Conservation (phyloP, 2,797 vertebrate genomes). For the Geotrypetes seraphini region DNA sequence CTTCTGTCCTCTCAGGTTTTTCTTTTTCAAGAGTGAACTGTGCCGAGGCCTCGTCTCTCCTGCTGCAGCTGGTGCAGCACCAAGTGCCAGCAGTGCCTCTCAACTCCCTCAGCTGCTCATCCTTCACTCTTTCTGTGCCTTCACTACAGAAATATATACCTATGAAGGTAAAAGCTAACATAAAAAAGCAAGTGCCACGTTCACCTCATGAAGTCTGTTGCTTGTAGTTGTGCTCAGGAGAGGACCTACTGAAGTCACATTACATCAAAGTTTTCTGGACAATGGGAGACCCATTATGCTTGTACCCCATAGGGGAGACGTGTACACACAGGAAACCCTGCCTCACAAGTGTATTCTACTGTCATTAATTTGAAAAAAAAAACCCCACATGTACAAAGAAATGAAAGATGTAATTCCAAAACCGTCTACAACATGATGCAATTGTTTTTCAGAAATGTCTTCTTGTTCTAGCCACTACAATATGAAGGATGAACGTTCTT, state of each 20-base stretch:
- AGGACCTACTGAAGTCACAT: slow-evolving; percentile 51
- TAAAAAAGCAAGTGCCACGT: slow-evolving; percentile 60
- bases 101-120: slow-evolving; percentile 79
- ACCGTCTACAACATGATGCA: too few species aligned
- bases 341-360: too few species aligned
- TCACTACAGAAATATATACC: slow-evolving; percentile 52
- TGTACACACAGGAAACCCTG: too few species aligned
- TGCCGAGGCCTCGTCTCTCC: slow-evolving; percentile 41
- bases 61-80: slow-evolving; percentile 68
- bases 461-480: too few species aligned
- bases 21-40: slow-evolving; percentile 31
- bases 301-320: too few species aligned
- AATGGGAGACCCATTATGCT: slow-evolving; percentile 40
- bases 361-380: too few species aligned
- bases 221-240: slow-evolving; percentile 31
- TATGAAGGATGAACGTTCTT: too few species aligned
- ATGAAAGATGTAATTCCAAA: too few species aligned
- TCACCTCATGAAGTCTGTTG: slow-evolving; percentile 92
- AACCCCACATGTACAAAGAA: too few species aligned
- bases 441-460: too few species aligned
- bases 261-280: slow-evolving; percentile 42
- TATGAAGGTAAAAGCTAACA: slow-evolving; percentile 56
- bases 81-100: slow-evolving; percentile 70
- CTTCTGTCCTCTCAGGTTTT: slow-evolving; percentile 31
- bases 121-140: slow-evolving; percentile 59